phyloP scores from a whole-genome alignment of 2,888 invertebrate species.

The Agrilus cyanescens region DNA sequence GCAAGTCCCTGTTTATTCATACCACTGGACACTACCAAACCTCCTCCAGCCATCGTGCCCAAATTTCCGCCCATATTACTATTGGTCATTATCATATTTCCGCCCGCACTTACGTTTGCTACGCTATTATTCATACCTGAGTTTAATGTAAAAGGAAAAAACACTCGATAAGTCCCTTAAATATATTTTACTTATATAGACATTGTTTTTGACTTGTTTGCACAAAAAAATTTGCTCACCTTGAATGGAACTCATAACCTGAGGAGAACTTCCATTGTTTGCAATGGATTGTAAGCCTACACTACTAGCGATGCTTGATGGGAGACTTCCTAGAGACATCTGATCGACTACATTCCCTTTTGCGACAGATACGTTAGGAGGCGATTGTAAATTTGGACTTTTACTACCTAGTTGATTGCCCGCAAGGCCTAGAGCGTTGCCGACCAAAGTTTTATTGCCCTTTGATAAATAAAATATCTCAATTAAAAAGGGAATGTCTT shows the following conservation, averaged over 20 bases:
- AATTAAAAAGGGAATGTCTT: not conserved
- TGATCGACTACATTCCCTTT: constrained; percentile 48
- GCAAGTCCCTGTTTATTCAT: constrained; percentile 60
- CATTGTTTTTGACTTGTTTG: not conserved
- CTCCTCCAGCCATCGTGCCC: constrained; percentile 58
- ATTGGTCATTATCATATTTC: constrained; percentile 73
- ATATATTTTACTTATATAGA: not conserved
- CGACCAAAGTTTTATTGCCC: constrained; percentile 60
- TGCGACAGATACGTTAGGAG: constrained; percentile 70
- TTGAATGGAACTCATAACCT: constrained; percentile 63
- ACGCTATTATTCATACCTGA: constrained; percentile 58
- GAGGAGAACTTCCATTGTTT: constrained; percentile 59
- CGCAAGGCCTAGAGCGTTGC: constrained; percentile 58
- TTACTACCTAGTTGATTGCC: constrained; percentile 69
- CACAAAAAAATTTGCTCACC: constrained; percentile 32
- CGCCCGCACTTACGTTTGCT: constrained; percentile 37
- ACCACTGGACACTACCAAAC: constrained; percentile 60
- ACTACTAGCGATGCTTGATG: constrained; percentile 43
- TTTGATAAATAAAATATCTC: constrained; percentile 35
- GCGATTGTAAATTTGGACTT: constrained; percentile 75
- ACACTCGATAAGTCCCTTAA: not conserved
- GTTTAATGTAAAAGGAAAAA: constrained; percentile 13
- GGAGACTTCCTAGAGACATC: constrained; percentile 45
- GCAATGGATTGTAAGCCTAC: constrained; percentile 38
- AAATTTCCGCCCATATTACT: constrained; percentile 56